Evolutionary conservation across 1,140 invertebrate genomes (phyloP), one percentile per base, ranked within the genome.

Genomic region (Lepidurus couesii): DNA sequence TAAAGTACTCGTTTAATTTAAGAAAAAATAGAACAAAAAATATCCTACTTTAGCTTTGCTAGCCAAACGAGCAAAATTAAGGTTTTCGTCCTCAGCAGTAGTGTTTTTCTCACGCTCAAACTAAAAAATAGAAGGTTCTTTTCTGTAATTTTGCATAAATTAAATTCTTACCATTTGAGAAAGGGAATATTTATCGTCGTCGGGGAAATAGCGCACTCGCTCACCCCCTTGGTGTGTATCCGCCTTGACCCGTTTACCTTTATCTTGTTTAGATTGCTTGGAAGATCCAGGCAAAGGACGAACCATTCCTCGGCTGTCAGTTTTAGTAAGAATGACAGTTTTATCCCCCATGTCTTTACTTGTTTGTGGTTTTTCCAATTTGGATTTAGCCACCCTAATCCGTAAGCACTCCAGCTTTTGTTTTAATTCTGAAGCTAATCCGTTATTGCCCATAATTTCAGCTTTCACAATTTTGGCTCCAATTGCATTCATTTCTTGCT

Each of bases 381-480:
- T 79, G 11, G 26, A 16, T 21, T 65, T 34, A 16, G 74, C 24
- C 16, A 44, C 43, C 13, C 26, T 24, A 6, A 75, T 73, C 44
- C 45, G 16, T 10, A 93, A 93, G 42, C 85, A 86, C 80, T 93
- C 90, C 65, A 97, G 84, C 85, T 95, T 90, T 7, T 82, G 78
- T 86, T 95, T 94, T 7, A 97, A 85, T 82, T 93, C 87, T 44
- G 84, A 82, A 3, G 90, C 91, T 77, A 93, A 83, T 80, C 89
- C 88, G 77, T 84, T 84, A 84, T 97, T 91, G 65, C 95, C 95
- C 87, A 95, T 89, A 80, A 96, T 89, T 89, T 97, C 95, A 43
- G 95, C 95, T 87, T 95, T 96, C 0, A 97, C 85, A 79, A 96
- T 89, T 86, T 93, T 95, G 16, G 95, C 94, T 26, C 90, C 93